Conservation (phyloP, 2,888 invertebrate genomes). For the Diadegma fenestrale region DNA sequence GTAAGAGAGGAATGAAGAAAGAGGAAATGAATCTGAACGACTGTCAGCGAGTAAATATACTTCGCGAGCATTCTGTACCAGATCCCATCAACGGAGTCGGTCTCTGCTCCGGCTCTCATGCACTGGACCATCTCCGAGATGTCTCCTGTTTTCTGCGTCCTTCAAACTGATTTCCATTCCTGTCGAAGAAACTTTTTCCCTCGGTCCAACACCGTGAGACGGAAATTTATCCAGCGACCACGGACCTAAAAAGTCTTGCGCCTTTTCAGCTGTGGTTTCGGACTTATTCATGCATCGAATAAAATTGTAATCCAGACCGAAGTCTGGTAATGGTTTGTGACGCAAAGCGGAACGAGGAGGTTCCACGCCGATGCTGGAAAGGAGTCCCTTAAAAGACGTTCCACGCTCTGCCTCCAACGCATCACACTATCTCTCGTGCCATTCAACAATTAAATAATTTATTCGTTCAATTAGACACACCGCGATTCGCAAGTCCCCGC, state of each 20-base stretch:
- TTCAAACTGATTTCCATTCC: constrained; percentile 20
- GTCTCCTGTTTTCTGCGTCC: constrained; percentile 8
- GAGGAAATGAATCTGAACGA: constrained; percentile 69
- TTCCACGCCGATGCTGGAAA: background rate
- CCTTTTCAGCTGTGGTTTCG: background rate
- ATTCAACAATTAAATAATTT: constrained; percentile 66
- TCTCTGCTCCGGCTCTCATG: constrained; percentile 18
- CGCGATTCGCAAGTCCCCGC: constrained; percentile 58
- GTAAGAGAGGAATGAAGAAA: background rate
- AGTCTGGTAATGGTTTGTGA: constrained; percentile 18
- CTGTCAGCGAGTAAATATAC: constrained; percentile 76
- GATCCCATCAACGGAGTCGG: background rate
- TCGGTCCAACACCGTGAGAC: background rate
- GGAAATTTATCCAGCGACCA: background rate
- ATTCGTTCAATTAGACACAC: constrained; percentile 66
- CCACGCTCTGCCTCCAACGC: background rate
- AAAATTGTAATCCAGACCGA: constrained; percentile 43
- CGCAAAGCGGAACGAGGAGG: constrained; percentile 13
- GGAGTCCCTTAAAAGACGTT: background rate
- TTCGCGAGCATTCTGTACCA: constrained; percentile 14
- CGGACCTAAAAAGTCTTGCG: constrained; percentile 15
- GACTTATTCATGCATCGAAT: constrained; percentile 25
- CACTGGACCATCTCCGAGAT: constrained; percentile 12
- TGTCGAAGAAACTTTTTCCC: constrained; percentile 37
- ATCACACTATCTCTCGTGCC: constrained; percentile 28